Conservation (phyloP, 2,797 vertebrate genomes). For the Acropternis orthonyx region DNA sequence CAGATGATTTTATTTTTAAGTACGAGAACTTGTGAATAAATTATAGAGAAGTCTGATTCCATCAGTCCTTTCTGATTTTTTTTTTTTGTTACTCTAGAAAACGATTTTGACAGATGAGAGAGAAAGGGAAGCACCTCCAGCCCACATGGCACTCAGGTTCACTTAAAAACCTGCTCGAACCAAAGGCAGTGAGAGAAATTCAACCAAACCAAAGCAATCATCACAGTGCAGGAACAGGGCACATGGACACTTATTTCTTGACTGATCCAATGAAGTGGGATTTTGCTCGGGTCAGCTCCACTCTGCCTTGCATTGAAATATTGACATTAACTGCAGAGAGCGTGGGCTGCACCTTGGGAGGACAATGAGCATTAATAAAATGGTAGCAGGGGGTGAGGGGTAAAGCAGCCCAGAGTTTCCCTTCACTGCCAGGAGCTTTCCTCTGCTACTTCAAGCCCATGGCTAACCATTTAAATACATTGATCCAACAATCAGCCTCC, state of each 20-base stretch:
- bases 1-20: neutral
- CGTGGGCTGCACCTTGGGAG: neutral
- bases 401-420: neutral
- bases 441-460: neutral
- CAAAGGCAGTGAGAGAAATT: neutral
- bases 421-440: neutral
- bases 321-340: neutral
- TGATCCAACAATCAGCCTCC: neutral
- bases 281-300: neutral
- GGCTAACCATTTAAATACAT: neutral
- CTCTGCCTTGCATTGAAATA: neutral
- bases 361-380: neutral
- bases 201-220: neutral
- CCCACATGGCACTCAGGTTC: accelerated
- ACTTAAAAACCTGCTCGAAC: neutral
- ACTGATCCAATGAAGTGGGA: neutral
- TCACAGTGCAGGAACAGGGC: neutral
- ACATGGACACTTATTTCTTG: neutral
- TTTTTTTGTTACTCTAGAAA: neutral
- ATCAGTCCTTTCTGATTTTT: neutral
- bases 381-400: neutral
- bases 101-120: neutral
- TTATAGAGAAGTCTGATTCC: neutral
- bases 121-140: neutral
- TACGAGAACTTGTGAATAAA: neutral